Conservation (phyloP, 2,888 invertebrate genomes). For the Ichneumoninae sp. region DNA sequence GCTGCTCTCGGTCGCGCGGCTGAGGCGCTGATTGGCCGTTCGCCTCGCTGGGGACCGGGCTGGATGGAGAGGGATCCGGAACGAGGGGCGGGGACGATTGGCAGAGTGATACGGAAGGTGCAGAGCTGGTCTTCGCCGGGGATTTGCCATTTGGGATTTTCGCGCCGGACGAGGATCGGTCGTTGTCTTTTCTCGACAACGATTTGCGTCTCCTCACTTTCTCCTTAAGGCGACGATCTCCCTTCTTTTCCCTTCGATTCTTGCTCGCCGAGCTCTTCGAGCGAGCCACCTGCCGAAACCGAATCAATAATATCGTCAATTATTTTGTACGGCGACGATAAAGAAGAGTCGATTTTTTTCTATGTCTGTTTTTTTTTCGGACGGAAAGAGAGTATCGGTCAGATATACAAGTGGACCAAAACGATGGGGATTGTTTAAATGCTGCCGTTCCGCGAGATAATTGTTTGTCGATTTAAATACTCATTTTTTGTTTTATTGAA, state of each 20-base stretch:
- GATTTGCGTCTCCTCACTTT: conserved; percentile 72
- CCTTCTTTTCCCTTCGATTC: conserved; percentile 73
- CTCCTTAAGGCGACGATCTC: conserved; percentile 70
- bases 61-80: conserved; percentile 31
- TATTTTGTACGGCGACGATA: conserved; percentile 12
- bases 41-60: conserved; percentile 56
- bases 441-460: conserved; percentile 33
- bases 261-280: conserved; percentile 68
- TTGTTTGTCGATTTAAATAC: conserved; percentile 48
- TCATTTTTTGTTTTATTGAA: conserved; percentile 47
- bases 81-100: conserved; percentile 47
- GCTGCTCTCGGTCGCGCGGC: conserved; percentile 24
- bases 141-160: conserved; percentile 48
- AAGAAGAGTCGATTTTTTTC: conserved; percentile 19
- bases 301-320: conserved; percentile 18
- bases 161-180: conserved; percentile 61
- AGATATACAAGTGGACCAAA: conserved; percentile 16
- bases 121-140: conserved; percentile 40
- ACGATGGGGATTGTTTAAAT: conserved; percentile 14
- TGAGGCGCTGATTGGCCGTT: conserved; percentile 55
- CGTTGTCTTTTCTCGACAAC: conserved; percentile 67
- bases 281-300: conserved; percentile 70
- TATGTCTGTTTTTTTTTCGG: conserved; percentile 51
- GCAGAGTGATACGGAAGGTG: conserved; percentile 55
- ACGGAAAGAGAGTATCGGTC: conserved; percentile 45